Base-by-base conservation (phyloP, 64 coral and sea anemone species). In the Pachyseris speciosa region DNA sequence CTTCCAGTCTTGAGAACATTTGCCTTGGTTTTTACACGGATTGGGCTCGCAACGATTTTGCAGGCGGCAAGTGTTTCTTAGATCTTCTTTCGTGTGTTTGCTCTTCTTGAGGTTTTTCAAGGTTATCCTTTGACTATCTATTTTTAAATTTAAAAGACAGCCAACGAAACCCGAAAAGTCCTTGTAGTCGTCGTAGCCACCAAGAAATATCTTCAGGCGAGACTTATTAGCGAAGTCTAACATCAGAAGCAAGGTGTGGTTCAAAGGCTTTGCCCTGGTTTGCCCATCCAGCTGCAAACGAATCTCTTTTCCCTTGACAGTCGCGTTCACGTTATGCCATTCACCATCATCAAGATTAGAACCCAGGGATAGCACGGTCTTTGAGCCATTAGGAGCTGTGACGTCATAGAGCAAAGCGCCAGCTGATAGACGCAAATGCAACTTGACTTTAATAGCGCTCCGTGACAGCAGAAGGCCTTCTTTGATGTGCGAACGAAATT, bases 321-420 rank as follows among this genome's bases (percentile, higher is more conserved):
- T 78, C 0, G 79, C 86, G 25, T 97, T 61, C 7, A 93, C 95
- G 8, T 59, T 55, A 78, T 97, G 95, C 95, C 91, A 94, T 93
- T 97, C 86, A 0, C 95, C 95, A 31, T 97, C 86, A 17, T 94
- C 26, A 51, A 97, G 69, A 34, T 71, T 64, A 40, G 48, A 71
- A 51, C 86, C 91, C 57, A 90, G 32, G 47, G 34, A 63, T n/a
- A 93, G 39, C 41, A 39, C 3, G 13, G 72, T 89, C 64, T 72
- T 93, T 17, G 86, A 60, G 64, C 91, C 79, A 27, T 93, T 90
- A 4, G 86, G 65, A 34, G 75, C 85, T 0, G 39, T 86, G 16
- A 93, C 87, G 12, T 72, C 48, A 86, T 90, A 90, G 8, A 78
- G 4, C 11, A 97, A 83, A 20, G 63, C 51, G 1, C 95, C 95